Percentiles rank a stretch among this genome's conserved stretches.
These are phyloP conservation scores for Gallinago solitaria DNA, from an alignment of 2,797 vertebrate genomes.

Conservation along the genomic window DNA sequence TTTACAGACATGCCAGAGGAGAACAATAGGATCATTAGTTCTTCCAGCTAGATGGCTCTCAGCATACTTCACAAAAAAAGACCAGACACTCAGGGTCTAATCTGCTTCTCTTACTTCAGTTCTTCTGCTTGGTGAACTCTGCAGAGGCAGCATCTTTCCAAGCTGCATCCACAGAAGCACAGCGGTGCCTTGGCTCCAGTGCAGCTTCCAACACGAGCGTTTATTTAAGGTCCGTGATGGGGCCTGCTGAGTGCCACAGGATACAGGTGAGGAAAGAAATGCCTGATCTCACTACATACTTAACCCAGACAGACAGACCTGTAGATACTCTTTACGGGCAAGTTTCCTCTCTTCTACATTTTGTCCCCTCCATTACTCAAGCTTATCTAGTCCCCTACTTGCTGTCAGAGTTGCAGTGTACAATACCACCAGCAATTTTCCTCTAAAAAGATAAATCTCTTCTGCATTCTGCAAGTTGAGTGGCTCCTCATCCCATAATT, in stretches of 20 bases:
- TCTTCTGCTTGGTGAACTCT: not conserved
- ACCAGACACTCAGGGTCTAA: not conserved
- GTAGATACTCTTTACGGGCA: not conserved
- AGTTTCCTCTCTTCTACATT: not conserved
- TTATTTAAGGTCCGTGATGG: not conserved
- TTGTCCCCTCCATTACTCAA: not conserved
- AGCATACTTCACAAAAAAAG: not conserved
- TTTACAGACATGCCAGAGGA: not conserved
- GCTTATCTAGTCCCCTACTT: not conserved
- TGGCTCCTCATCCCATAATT: not conserved
- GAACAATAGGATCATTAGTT: not conserved
- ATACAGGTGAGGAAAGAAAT: not conserved
- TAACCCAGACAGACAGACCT: not conserved
- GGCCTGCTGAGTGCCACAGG: not conserved
- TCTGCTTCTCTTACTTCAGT: not conserved
- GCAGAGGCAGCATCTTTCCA: not conserved
- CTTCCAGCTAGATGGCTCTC: not conserved
- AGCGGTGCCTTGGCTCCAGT: not conserved
- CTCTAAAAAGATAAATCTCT: not conserved
- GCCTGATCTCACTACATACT: not conserved
- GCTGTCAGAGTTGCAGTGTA: not conserved
- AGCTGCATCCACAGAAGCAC: not conserved
- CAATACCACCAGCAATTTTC: no score
- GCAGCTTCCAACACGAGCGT: not conserved
- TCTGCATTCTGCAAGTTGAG: not conserved